phyloP scores from a whole-genome alignment of 2,797 vertebrate genomes.

The Anableps anableps region DNA sequence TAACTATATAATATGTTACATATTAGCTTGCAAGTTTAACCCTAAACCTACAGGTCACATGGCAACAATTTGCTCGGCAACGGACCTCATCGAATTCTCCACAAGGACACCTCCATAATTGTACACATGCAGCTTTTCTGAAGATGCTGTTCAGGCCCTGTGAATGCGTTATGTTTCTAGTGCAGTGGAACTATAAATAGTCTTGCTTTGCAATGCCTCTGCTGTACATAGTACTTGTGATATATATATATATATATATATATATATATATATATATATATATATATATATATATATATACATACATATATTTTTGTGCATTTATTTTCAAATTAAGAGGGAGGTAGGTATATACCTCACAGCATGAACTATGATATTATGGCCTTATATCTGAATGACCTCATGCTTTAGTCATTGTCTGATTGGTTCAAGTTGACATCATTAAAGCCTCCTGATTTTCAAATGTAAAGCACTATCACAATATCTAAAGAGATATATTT shows the following conservation, averaged over 20 bases:
- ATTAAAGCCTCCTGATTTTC: constrained; percentile 75
- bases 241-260: not conserved
- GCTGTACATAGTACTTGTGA: constrained; percentile 75
- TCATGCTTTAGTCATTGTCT: constrained; percentile 78
- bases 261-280: not conserved
- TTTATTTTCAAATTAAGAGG: constrained; percentile 65
- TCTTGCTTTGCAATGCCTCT: constrained; percentile 70
- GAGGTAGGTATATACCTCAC: constrained; percentile 87
- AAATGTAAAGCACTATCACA: constrained; percentile 79
- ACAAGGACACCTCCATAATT: constrained; percentile 25
- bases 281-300: not conserved
- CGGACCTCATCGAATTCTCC: not conserved
- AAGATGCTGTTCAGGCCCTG: constrained; percentile 56
- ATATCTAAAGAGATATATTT: constrained; percentile 80
- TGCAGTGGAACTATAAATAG: constrained; percentile 67
- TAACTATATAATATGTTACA: not conserved
- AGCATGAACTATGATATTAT: constrained; percentile 89
- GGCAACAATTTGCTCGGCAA: not conserved
- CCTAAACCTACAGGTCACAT: not conserved
- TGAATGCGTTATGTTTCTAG: constrained; percentile 70
- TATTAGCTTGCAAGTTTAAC: not conserved
- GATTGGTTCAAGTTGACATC: constrained; percentile 71
- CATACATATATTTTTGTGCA: constrained; percentile 50
- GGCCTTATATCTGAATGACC: constrained; percentile 88
- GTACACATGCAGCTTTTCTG: constrained; percentile 42